Evolutionary conservation across 2,888 invertebrate genomes (phyloP).

Genomic region (Eupithecia subfuscata): DNA sequence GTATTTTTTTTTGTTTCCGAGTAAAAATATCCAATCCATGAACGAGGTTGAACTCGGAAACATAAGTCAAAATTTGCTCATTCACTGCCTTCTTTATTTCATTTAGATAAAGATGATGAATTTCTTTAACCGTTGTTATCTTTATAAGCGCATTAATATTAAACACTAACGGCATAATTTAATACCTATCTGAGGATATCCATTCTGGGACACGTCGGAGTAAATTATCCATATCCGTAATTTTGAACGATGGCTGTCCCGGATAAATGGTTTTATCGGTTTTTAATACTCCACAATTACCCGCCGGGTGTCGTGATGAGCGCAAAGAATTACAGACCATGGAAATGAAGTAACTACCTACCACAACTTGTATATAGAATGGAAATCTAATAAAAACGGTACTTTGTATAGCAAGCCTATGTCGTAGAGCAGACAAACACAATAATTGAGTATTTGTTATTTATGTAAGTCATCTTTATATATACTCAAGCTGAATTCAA

Average conservation of each 20-base stretch:
- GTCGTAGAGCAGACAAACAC: not conserved
- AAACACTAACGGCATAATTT: constrained; percentile 29
- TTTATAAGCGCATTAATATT: constrained; percentile 30
- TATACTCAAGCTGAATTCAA: not conserved
- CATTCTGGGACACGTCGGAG: constrained; percentile 47
- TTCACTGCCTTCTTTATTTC: not conserved
- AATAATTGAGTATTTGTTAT: not conserved
- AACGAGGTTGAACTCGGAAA: not conserved
- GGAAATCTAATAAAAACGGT: not conserved
- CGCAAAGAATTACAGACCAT: constrained; percentile 17
- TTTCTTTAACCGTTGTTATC: constrained; percentile 26
- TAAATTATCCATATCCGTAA: constrained; percentile 66
- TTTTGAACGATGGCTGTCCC: constrained; percentile 59
- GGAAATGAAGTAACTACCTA: constrained; percentile 9
- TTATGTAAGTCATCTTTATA: not conserved
- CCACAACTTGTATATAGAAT: not conserved
- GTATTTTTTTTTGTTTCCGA: constrained; percentile 2
- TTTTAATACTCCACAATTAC: constrained; percentile 68
- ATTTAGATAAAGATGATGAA: constrained; percentile 8
- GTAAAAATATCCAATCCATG: not conserved
- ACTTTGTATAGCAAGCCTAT: not conserved
- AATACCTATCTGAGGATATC: constrained; percentile 36
- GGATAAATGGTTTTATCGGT: constrained; percentile 67
- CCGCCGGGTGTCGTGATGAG: constrained; percentile 35
- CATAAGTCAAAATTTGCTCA: constrained; percentile 9